phyloP scores from a whole-genome alignment of 2,113 vertebrate species.

The Ginglymostoma cirratum region DNA sequence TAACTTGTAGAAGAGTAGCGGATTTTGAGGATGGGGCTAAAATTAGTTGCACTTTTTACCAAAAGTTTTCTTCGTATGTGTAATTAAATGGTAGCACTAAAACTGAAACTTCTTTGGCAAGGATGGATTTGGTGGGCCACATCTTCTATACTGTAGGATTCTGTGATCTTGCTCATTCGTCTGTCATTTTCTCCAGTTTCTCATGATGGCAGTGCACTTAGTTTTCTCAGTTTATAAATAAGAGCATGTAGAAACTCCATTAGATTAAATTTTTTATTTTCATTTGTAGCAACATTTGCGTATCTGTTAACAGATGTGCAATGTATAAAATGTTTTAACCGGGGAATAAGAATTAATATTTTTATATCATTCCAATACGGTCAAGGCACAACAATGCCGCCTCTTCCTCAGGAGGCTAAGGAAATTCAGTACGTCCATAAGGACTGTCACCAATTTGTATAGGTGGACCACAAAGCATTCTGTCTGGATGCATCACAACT shows the following conservation, averaged over 20 bases:
- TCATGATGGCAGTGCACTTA: not conserved
- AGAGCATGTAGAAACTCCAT: not conserved
- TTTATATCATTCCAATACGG: not conserved
- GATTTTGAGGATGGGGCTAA: not conserved
- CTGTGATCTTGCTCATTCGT: not conserved
- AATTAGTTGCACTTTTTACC: not conserved
- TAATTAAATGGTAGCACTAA: not conserved
- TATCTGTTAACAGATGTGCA: not conserved
- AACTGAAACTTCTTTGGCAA: not conserved
- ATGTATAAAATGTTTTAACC: too few relatives aligned
- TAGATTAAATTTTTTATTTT: not conserved
- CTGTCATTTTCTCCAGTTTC: not conserved
- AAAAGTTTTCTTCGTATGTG: not conserved
- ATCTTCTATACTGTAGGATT: too few relatives aligned
- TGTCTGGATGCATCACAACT: too few relatives aligned
- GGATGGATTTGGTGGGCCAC: too few relatives aligned
- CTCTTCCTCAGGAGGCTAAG: too few relatives aligned
- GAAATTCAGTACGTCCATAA: too few relatives aligned
- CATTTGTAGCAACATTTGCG: not conserved
- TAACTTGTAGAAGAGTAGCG: not conserved
- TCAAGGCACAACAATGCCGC: too few relatives aligned
- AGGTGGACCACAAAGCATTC: too few relatives aligned
- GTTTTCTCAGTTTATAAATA: not conserved
- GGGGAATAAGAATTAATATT: not conserved
- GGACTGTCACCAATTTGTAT: too few relatives aligned